A percentile compares a stretch with the other conserved stretches of the same genome.
These are phyloP conservation scores for Gandaritis pyraliata DNA, from an alignment of 2,888 invertebrate species.

Conservation along the genomic window DNA sequence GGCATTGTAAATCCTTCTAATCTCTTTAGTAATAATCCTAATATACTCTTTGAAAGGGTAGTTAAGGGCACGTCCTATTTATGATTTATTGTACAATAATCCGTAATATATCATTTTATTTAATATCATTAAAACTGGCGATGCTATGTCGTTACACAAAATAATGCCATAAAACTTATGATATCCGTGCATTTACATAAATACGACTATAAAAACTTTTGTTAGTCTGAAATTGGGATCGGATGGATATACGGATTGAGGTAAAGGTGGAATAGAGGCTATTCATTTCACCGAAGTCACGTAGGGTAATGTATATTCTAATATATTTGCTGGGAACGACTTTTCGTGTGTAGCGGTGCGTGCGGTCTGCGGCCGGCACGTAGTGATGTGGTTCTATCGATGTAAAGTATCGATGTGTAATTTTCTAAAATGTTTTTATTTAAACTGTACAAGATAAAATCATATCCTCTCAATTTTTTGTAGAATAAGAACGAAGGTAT, in stretches of 20 bases:
- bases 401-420: conserved; percentile 24
- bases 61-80: too few species aligned
- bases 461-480: too few species aligned
- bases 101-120: too few species aligned
- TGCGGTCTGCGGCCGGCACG: conserved; percentile 74
- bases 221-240: conserved; percentile 34
- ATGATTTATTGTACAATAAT: too few species aligned
- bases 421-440: too few species aligned
- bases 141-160: background rate
- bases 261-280: conserved; percentile 52
- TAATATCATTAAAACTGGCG: too few species aligned
- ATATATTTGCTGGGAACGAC: conserved; percentile 83
- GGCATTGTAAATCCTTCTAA: too few species aligned
- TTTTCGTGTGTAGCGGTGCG: conserved; percentile 82
- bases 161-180: conserved; percentile 20
- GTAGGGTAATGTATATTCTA: conserved; percentile 84
- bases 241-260: conserved; percentile 48
- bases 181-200: conserved; percentile 36
- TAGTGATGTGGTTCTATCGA: conserved; percentile 52
- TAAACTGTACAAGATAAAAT: too few species aligned
- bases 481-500: too few species aligned
- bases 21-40: too few species aligned
- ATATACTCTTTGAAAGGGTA: too few species aligned
- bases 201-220: conserved; percentile 35
- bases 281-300: conserved; percentile 79